phyloP scores from a whole-genome alignment of 1,140 invertebrate genomes.

The Drosophila kanapiae region DNA sequence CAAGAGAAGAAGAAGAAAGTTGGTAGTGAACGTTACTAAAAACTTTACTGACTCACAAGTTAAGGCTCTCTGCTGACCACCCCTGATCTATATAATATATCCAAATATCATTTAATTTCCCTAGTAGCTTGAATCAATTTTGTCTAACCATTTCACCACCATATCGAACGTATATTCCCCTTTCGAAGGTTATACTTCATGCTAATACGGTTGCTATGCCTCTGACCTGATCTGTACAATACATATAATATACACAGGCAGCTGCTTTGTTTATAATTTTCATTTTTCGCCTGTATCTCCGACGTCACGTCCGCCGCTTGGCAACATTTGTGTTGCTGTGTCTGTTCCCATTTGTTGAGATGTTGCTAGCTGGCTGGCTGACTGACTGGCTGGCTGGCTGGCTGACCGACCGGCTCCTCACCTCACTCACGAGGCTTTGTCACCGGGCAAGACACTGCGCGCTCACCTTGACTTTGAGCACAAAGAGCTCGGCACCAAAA shows the following conservation, averaged over 20 bases:
- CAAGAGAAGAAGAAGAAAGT: too few species aligned
- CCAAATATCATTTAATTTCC: neutral
- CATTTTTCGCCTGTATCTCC: conserved; percentile 20
- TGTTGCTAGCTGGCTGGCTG: conserved; percentile 24
- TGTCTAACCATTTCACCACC: neutral
- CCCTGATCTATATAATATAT: neutral
- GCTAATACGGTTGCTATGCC: conserved; percentile 15
- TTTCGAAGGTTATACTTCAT: neutral
- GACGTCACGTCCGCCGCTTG: conserved; percentile 47
- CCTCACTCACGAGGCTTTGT: conserved; percentile 20
- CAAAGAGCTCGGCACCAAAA: conserved; percentile 7
- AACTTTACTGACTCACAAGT: neutral
- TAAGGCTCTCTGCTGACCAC: neutral
- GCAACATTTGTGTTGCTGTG: conserved; percentile 31
- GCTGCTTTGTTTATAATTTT: conserved; percentile 47
- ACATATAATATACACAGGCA: conserved; percentile 10
- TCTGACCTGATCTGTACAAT: conserved; percentile 21
- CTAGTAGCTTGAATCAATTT: neutral
- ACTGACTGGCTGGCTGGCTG: neutral
- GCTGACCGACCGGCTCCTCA: neutral
- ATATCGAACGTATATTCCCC: neutral
- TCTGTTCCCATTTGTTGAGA: conserved; percentile 2
- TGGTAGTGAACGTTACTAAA: neutral
- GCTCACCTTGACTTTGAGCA: conserved; percentile 48
- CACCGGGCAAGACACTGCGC: conserved; percentile 2